Evolutionary conservation across 2,113 vertebrate genomes (phyloP).

Genomic region (Casuarius casuarius): DNA sequence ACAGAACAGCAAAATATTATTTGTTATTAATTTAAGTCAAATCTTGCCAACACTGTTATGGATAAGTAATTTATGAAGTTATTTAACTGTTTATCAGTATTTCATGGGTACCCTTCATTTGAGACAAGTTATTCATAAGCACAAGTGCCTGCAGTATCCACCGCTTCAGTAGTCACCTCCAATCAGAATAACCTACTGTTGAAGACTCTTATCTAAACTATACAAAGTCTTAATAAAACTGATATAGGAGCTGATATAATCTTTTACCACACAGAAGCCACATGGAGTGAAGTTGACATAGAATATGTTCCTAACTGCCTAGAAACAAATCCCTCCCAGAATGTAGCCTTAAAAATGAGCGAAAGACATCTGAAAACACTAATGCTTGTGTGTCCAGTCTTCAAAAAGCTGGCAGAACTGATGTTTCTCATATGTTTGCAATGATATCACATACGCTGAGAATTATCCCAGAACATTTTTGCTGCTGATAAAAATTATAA

Average conservation of each 20-base stretch:
- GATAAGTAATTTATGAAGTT: constrained; percentile 13
- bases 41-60: background rate
- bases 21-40: background rate
- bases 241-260: background rate
- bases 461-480: background rate
- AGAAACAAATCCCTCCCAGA: background rate
- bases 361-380: background rate
- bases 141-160: background rate
- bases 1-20: background rate
- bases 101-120: background rate
- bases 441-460: background rate
- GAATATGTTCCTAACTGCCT: background rate
- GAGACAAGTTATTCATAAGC: background rate
- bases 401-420: background rate
- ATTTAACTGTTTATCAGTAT: background rate
- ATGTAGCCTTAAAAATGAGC: background rate
- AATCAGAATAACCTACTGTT: background rate
- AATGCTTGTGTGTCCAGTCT: background rate
- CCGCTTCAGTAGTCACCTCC: background rate
- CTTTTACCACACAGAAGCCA: background rate
- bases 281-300: background rate
- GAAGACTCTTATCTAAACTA: background rate
- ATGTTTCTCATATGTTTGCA: background rate
- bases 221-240: background rate
- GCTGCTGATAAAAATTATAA: background rate